phyloP scores from a whole-genome alignment of 2,113 vertebrate species.

The Nothoprocta perdicaria region DNA sequence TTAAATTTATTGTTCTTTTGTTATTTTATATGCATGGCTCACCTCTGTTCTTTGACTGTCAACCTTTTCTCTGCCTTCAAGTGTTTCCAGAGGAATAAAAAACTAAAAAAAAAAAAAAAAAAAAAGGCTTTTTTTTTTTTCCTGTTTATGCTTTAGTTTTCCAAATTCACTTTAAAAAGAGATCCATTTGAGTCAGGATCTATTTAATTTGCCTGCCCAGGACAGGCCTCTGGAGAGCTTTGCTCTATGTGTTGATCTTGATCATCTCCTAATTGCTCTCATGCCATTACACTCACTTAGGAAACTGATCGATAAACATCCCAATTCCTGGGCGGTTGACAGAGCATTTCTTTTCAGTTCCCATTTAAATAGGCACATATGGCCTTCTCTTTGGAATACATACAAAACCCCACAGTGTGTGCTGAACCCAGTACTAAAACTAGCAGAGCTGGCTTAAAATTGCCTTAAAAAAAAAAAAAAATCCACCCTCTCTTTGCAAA shows the following conservation, averaged over 20 bases:
- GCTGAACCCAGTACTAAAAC: neutral
- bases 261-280: neutral
- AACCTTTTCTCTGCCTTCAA: neutral
- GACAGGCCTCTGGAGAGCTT: neutral
- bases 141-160: neutral
- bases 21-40: neutral
- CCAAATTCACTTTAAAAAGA: neutral
- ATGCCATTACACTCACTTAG: neutral
- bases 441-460: conserved; percentile 5
- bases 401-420: conserved; percentile 35
- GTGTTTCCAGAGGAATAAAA: neutral
- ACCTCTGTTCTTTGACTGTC: neutral
- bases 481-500: neutral
- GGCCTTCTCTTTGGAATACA: neutral
- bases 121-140: neutral
- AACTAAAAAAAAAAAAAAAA: neutral
- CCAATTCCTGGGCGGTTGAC: neutral
- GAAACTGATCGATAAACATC: conserved; percentile 8
- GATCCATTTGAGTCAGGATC: neutral
- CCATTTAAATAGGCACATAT: neutral
- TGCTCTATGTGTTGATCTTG: neutral
- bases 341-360: conserved; percentile 22
- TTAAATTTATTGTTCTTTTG: neutral
- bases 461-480: neutral
- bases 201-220: neutral